Conservation (phyloP, 2,113 vertebrate species). For the Elgaria multicarinata region DNA sequence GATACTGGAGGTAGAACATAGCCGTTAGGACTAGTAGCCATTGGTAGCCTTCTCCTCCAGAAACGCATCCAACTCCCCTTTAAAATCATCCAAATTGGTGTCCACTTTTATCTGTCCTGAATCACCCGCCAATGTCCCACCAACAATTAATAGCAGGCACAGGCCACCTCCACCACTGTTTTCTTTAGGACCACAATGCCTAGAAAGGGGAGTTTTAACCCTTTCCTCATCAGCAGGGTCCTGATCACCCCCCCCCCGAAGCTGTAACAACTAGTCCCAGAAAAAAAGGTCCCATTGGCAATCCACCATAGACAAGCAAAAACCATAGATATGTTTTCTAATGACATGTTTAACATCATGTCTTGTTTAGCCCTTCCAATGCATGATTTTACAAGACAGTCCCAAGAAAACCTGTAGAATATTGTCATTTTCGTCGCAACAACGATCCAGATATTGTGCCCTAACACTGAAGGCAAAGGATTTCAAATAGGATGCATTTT, state of each 20-base stretch:
- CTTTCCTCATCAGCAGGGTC: not conserved
- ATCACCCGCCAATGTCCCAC: not conserved
- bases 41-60: too few species aligned
- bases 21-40: too few species aligned
- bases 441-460: not conserved
- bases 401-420: not conserved
- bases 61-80: too few species aligned
- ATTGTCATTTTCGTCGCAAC: not conserved
- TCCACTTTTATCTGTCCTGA: not conserved
- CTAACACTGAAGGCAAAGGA: not conserved
- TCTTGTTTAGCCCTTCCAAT: not conserved
- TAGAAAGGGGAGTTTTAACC: not conserved
- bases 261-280: not conserved
- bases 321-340: not conserved
- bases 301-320: not conserved
- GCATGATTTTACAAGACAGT: constrained; percentile 8
- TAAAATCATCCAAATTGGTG: too few species aligned
- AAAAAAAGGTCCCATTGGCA: not conserved
- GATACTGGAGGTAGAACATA: too few species aligned
- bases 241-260: too few species aligned
- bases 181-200: not conserved
- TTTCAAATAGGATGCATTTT: constrained; percentile 3
- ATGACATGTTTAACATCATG: not conserved
- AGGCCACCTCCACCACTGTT: not conserved
- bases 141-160: not conserved